These are phyloP conservation scores for Oeneis ivallda DNA, from an alignment of 2,888 invertebrate species.

Conservation along the genomic window DNA sequence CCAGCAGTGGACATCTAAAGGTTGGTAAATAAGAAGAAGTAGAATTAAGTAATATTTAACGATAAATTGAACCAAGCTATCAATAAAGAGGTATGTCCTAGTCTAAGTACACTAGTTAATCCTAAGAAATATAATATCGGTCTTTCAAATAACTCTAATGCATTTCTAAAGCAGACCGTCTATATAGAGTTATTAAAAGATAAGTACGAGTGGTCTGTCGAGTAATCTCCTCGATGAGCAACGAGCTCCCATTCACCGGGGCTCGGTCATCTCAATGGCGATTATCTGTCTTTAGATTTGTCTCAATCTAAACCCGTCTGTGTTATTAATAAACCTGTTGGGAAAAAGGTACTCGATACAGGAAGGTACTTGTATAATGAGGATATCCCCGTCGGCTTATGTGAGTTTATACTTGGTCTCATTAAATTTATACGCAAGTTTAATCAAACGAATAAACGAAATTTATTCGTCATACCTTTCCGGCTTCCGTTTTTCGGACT, in stretches of 20 bases:
- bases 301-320: slow-evolving; percentile 22
- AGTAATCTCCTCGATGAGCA: slow-evolving; percentile 28
- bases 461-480: neutral
- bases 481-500: too few relatives aligned
- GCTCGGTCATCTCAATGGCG: slow-evolving; percentile 14
- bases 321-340: slow-evolving; percentile 23
- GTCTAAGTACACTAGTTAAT: neutral
- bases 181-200: slow-evolving; percentile 19
- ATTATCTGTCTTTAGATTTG: slow-evolving; percentile 24
- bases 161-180: slow-evolving; percentile 20
- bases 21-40: too few relatives aligned
- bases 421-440: neutral
- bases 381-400: slow-evolving; percentile 3
- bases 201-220: slow-evolving; percentile 19
- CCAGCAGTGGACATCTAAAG: too few relatives aligned
- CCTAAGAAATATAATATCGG: neutral
- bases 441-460: neutral
- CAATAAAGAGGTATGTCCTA: neutral
- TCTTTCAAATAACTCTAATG: slow-evolving; percentile 11
- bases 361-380: slow-evolving; percentile 4
- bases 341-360: neutral
- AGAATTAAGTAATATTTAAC: neutral
- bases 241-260: slow-evolving; percentile 26
- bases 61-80: neutral
- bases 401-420: neutral